Base-by-base conservation (phyloP, 1,140 invertebrate genomes). In the Drosophila pandora region DNA sequence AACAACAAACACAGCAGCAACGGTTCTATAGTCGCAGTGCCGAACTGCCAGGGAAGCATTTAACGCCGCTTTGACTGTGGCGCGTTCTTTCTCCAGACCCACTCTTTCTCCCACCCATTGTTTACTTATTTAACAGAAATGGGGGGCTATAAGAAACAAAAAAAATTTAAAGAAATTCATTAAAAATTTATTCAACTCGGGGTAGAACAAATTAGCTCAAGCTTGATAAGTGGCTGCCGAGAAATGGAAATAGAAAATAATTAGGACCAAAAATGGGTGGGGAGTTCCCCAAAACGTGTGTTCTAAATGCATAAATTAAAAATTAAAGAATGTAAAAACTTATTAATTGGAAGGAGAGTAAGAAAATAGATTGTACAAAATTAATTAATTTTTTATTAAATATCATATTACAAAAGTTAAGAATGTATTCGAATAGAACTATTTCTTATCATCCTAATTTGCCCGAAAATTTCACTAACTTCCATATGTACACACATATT, bases 191-290 rank as follows among this genome's bases (percentile, higher is more conserved):
- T 32, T 43, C 63, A 56, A 49, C 32, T 52, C 34, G 34, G 28
- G 49, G 58, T 59, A 58, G 54, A 80, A 71, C 82, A 87, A 85
- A 87, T 82, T 81, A 82, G 69, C 59, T 59, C 58, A 60, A 63
- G 8, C 55, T 43, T 57, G 63, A 69, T 69, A 69, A 74, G 57
- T 62, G 68, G 39, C 68, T 55, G 4, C 8, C 45, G 52, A 39
- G 34, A 9, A 17, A 39, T 30, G 22, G 37, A 37, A 64, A 23
- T 0, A 48, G 43, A 73, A 55, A 50, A 73, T 73, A 55, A 73
- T 73, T 73, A 73, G 48, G 39, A 28, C 50, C 69, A 45, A 48
- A 48, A 71, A 52, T 52, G 25, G 65, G 34, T 37, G 47, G 12
- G 12, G 32, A 43, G 47, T 7, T 37, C 39, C 21, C 45, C 47